Conservation (phyloP, 1,140 invertebrate species). For the Drosophila kepulauana region DNA sequence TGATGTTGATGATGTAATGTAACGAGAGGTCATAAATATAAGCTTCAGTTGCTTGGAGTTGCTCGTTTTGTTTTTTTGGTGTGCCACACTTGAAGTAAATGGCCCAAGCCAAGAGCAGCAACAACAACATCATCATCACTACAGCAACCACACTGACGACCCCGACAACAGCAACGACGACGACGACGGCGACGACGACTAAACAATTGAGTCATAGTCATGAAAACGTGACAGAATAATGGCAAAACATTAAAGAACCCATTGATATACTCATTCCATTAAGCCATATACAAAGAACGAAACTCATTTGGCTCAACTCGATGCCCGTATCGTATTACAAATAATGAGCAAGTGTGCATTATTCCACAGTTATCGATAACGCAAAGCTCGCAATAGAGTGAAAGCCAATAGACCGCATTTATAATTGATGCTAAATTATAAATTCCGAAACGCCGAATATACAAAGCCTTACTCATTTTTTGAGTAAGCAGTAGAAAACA, state of each 20-base stretch:
- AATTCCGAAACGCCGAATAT: no score
- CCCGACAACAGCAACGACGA: constrained; percentile 6
- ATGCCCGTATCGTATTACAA: constrained; percentile 26
- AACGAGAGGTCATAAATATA: constrained; percentile 31
- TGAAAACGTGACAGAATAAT: constrained; percentile 79
- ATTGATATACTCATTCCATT: constrained; percentile 60
- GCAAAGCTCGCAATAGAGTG: not conserved
- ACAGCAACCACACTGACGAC: constrained; percentile 24
- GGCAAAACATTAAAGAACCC: constrained; percentile 62
- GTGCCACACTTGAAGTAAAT: constrained; percentile 37
- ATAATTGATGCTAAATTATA: no score
- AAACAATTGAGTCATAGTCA: constrained; percentile 54
- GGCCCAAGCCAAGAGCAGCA: constrained; percentile 45
- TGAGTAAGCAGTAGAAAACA: no score
- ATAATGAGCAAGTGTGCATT: constrained; percentile 9
- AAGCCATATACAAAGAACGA: constrained; percentile 20
- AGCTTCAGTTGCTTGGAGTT: constrained; percentile 12
- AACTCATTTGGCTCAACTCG: constrained; percentile 15
- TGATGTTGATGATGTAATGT: constrained; percentile 63
- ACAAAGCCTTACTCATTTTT: no score
- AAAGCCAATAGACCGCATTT: no score
- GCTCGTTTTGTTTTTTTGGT: not conserved
- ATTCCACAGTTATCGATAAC: constrained; percentile 10
- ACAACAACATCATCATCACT: constrained; percentile 1
- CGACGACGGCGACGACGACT: constrained; percentile 17